phyloP scores from a whole-genome alignment of 2,888 invertebrate species.

The Carpatolechia fugitivella region DNA sequence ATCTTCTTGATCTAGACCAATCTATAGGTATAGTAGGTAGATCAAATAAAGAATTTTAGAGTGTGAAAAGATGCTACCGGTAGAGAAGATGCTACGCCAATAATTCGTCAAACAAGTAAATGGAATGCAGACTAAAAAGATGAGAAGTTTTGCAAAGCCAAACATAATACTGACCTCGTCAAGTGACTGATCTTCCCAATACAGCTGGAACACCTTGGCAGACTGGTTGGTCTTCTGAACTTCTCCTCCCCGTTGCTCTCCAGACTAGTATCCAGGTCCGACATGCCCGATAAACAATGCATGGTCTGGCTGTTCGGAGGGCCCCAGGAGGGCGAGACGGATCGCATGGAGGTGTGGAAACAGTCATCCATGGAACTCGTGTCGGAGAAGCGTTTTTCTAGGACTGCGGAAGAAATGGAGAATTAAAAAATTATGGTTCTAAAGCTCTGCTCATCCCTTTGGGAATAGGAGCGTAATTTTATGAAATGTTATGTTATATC shows the following conservation, averaged over 20 bases:
- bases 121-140: too few relatives aligned
- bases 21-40: too few relatives aligned
- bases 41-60: too few relatives aligned
- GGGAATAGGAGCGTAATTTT: too few relatives aligned
- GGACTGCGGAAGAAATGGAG: constrained; percentile 37
- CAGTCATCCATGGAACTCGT: constrained; percentile 69
- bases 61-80: too few relatives aligned
- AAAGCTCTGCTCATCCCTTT: too few relatives aligned
- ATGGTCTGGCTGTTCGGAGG: constrained; percentile 63
- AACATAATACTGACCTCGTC: constrained; percentile 59
- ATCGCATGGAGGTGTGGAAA: constrained; percentile 62
- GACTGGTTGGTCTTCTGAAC: constrained; percentile 61
- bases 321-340: constrained; percentile 65
- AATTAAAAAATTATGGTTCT: background rate
- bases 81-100: too few relatives aligned
- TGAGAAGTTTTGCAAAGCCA: too few relatives aligned
- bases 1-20: too few relatives aligned
- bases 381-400: constrained; percentile 73
- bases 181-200: constrained; percentile 87
- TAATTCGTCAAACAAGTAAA: too few relatives aligned
- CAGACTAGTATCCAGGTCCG: constrained; percentile 62
- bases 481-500: too few relatives aligned
- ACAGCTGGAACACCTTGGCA: constrained; percentile 86
- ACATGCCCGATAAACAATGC: constrained; percentile 63
- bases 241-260: constrained; percentile 66